Percentiles rank a stretch among this genome's conserved stretches.
Evolutionary conservation across 2,888 invertebrate genomes (phyloP).

Genomic region (Hypomecis punctinalis): DNA sequence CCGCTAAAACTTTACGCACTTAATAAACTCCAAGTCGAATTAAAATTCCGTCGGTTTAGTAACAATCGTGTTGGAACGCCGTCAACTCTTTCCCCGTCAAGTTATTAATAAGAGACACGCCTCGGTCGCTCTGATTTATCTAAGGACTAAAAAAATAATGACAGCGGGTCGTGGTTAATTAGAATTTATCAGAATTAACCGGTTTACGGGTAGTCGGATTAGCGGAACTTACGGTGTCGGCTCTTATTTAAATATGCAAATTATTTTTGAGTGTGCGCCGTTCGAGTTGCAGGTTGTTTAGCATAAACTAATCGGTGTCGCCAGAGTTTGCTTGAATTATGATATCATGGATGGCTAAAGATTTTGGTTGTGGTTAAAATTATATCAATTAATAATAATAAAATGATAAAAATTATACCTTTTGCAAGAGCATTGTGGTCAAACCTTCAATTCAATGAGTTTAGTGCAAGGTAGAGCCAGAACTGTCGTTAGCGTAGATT

Average conservation of each 20-base stretch:
- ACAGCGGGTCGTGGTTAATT: slow-evolving; percentile 59
- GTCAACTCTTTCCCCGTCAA: slow-evolving; percentile 72
- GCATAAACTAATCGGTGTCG: slow-evolving; percentile 74
- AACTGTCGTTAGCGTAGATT: too few relatives aligned
- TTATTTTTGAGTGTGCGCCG: slow-evolving; percentile 69
- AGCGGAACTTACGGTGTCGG: slow-evolving; percentile 58
- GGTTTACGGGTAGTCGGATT: slow-evolving; percentile 59
- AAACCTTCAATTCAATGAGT: too few relatives aligned
- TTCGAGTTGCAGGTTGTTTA: slow-evolving; percentile 62
- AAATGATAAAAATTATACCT: too few relatives aligned
- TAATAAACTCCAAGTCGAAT: slow-evolving; percentile 81
- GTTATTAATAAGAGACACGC: slow-evolving; percentile 76
- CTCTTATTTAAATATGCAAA: slow-evolving; percentile 75
- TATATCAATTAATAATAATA: too few relatives aligned
- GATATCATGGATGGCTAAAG: neutral
- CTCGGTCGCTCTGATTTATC: slow-evolving; percentile 68
- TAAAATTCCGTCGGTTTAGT: slow-evolving; percentile 82
- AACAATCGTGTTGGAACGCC: slow-evolving; percentile 78
- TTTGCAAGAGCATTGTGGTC: too few relatives aligned
- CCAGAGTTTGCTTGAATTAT: slow-evolving; percentile 4
- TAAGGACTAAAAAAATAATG: slow-evolving; percentile 59
- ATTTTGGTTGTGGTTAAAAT: too few relatives aligned
- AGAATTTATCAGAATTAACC: slow-evolving; percentile 71
- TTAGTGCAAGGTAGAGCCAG: too few relatives aligned
- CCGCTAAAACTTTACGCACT: slow-evolving; percentile 82